phyloP scores from a whole-genome alignment of 2,797 vertebrate species.

The Chloroceryle amazona region DNA sequence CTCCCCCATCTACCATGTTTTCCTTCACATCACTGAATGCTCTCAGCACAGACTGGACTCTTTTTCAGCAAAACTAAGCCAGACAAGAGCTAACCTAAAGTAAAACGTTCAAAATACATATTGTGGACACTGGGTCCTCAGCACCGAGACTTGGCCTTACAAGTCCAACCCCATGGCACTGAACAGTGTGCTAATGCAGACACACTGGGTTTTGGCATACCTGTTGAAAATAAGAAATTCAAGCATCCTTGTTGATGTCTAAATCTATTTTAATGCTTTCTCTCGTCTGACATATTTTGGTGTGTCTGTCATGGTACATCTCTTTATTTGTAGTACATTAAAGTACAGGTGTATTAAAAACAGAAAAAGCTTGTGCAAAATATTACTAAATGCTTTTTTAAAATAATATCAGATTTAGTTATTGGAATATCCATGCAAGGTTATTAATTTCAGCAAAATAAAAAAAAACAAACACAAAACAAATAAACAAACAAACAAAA shows the following conservation, averaged over 20 bases:
- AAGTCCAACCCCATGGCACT: fast-evolving
- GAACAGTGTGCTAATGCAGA: background rate
- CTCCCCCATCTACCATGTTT: background rate
- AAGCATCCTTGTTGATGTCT: background rate
- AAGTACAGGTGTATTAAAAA: background rate
- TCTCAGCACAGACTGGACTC: background rate
- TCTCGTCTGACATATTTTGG: background rate
- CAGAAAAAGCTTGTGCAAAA: background rate
- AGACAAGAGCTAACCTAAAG: background rate
- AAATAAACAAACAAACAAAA: too few relatives aligned
- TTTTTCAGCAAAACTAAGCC: background rate
- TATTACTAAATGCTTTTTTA: background rate
- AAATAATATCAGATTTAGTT: background rate
- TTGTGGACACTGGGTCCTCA: background rate
- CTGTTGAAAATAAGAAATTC: background rate
- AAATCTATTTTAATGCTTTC: background rate
- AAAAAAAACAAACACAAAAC: too few relatives aligned
- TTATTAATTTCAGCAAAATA: background rate
- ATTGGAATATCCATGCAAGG: background rate
- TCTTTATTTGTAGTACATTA: background rate
- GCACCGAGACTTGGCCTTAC: fast-evolving
- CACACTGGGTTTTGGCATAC: background rate
- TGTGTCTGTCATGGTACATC: background rate
- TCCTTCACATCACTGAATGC: background rate
- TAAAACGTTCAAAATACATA: background rate